A percentile compares a stretch with the other conserved stretches of the same genome.
phyloP scores from a whole-genome alignment of 1,140 invertebrate genomes.

The Procambarus clarkii region DNA sequence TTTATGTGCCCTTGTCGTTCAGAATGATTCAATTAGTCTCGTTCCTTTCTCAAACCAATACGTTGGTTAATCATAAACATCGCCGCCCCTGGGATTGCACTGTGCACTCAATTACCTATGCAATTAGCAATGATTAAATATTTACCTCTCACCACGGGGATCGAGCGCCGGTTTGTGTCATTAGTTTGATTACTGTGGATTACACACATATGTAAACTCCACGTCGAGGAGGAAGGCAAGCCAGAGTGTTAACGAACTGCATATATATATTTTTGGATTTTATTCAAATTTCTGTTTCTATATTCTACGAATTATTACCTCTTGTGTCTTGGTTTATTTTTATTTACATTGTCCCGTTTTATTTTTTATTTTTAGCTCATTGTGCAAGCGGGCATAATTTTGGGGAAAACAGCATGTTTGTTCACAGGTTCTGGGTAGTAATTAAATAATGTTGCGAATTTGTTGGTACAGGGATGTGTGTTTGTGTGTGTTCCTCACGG shows the following conservation, averaged over 20 bases:
- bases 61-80: conserved; percentile 65
- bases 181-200: conserved; percentile 65
- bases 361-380: background rate
- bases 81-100: conserved; percentile 49
- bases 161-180: conserved; percentile 44
- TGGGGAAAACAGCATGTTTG: background rate
- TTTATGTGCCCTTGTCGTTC: conserved; percentile 6
- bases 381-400: background rate
- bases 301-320: background rate
- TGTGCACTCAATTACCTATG: conserved; percentile 61
- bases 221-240: conserved; percentile 17
- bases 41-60: conserved; percentile 68
- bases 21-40: conserved; percentile 59
- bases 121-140: conserved; percentile 66
- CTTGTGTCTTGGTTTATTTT: background rate
- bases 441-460: background rate
- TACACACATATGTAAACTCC: conserved; percentile 51
- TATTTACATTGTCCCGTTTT: background rate
- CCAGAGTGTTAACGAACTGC: conserved; percentile 43
- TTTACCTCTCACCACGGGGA: conserved; percentile 54
- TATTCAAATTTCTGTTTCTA: background rate
- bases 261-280: conserved; percentile 17
- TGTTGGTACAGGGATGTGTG: background rate
- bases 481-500: background rate
- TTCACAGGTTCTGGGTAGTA: background rate